A percentile compares a stretch with the other conserved stretches of the same genome.
Conservation (phyloP, 2,888 invertebrate species). For the Phrixothrix hirtus region DNA sequence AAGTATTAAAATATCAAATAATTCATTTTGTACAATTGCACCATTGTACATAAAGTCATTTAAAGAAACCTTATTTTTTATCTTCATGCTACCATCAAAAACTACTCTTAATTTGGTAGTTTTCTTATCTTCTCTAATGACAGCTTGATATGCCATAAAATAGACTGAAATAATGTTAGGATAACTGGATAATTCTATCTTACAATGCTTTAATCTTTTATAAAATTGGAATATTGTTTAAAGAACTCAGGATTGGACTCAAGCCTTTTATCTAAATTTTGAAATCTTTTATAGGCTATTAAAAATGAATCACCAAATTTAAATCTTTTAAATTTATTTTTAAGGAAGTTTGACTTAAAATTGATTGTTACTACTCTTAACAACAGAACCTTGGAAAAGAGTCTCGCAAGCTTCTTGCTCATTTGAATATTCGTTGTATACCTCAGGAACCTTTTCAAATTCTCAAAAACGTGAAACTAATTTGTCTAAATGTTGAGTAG, state of each 20-base stretch:
- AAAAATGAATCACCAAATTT: slow-evolving; percentile 7
- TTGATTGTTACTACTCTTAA: neutral
- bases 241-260: too few species aligned
- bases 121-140: slow-evolving; percentile 4
- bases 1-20: slow-evolving; percentile 2
- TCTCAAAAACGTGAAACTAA: slow-evolving; percentile 5
- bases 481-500: neutral
- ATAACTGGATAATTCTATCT: neutral
- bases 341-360: slow-evolving; percentile 6
- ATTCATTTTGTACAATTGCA: too few species aligned
- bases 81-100: slow-evolving; percentile 3
- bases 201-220: slow-evolving; percentile 1
- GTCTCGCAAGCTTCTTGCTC: slow-evolving; percentile 2
- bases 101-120: too few species aligned
- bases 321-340: slow-evolving; percentile 2
- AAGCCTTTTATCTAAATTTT: slow-evolving; percentile 1
- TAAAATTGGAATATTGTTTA: too few species aligned
- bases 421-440: slow-evolving; percentile 1
- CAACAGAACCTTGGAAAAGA: neutral
- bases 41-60: slow-evolving; percentile 7
- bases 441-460: slow-evolving; percentile 4
- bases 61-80: neutral
- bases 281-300: slow-evolving; percentile 5
- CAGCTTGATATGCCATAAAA: slow-evolving; percentile 2
- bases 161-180: neutral